A percentile compares a stretch with the other conserved stretches of the same genome.
Conservation (phyloP, 1,140 invertebrate species). For the Spodoptera litura region DNA sequence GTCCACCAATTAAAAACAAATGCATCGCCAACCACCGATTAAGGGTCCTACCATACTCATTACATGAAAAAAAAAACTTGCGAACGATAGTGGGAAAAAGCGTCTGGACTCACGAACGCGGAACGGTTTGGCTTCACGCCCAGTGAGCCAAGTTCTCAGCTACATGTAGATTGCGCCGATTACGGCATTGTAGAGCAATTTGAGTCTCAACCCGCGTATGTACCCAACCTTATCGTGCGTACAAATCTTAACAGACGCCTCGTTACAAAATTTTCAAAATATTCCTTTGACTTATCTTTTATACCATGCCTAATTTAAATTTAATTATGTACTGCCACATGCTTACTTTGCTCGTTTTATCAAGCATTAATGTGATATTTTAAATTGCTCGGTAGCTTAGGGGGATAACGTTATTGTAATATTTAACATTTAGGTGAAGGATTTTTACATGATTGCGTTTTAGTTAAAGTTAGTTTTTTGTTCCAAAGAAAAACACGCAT, state of each 20-base stretch:
- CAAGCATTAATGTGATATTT: neutral
- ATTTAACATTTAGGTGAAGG: slow-evolving; percentile 20
- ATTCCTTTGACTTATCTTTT: slow-evolving; percentile 43
- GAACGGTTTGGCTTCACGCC: slow-evolving; percentile 75
- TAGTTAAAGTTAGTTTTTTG: slow-evolving; percentile 8
- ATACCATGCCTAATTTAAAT: slow-evolving; percentile 48
- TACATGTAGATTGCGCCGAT: slow-evolving; percentile 71
- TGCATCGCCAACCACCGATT: slow-evolving; percentile 54
- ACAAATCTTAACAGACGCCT: slow-evolving; percentile 52
- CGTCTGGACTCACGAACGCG: slow-evolving; percentile 67
- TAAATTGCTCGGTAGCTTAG: slow-evolving; percentile 19
- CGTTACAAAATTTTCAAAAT: slow-evolving; percentile 45
- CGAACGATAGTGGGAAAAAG: slow-evolving; percentile 75
- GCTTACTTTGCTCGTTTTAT: slow-evolving; percentile 2
- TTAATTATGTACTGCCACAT: slow-evolving; percentile 41
- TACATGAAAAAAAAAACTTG: slow-evolving; percentile 61
- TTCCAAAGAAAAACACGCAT: slow-evolving; percentile 9
- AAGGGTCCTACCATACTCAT: slow-evolving; percentile 64
- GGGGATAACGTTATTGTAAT: slow-evolving; percentile 3
- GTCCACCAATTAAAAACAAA: slow-evolving; percentile 59
- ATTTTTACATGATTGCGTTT: slow-evolving; percentile 22
- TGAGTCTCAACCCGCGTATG: slow-evolving; percentile 58
- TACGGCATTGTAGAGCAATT: slow-evolving; percentile 68
- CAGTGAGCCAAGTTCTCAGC: slow-evolving; percentile 62
- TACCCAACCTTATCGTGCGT: slow-evolving; percentile 58